phyloP scores from a whole-genome alignment of 1,140 invertebrate species.

The Drosophila obscura region DNA sequence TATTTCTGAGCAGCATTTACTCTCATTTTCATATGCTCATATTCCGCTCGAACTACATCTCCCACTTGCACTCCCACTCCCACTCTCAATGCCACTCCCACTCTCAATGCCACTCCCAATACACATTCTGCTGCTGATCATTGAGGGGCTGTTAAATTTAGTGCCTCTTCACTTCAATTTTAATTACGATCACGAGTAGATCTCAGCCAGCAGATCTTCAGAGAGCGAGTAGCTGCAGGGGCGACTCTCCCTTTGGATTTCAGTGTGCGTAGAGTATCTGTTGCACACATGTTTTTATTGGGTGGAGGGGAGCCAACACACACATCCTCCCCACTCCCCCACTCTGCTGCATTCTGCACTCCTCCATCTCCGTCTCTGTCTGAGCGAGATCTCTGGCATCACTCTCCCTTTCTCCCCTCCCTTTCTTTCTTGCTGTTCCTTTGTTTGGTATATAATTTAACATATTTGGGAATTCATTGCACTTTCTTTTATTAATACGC shows the following conservation, averaged over 20 bases:
- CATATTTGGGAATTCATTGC: constrained; percentile 82
- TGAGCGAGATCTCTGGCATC: neutral
- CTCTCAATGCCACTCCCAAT: neutral
- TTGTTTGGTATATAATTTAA: constrained; percentile 81
- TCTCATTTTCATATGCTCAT: too few relatives aligned
- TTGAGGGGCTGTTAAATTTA: constrained; percentile 79
- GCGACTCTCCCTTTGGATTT: constrained; percentile 13
- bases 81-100: too few relatives aligned
- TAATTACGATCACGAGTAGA: constrained; percentile 64
- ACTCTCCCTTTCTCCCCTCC: neutral
- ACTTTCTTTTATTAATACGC: constrained; percentile 82
- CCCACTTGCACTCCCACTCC: too few relatives aligned
- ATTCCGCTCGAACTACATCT: too few relatives aligned
- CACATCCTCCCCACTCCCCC: neutral
- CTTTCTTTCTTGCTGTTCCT: constrained; percentile 34
- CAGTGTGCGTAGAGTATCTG: constrained; percentile 46
- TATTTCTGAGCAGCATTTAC: too few relatives aligned
- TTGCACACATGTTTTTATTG: constrained; percentile 71
- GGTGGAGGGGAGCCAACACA: constrained; percentile 7
- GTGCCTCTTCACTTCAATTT: constrained; percentile 78
- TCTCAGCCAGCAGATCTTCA: constrained; percentile 18
- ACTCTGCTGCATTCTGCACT: neutral
- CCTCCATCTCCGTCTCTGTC: neutral
- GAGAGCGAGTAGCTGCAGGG: neutral
- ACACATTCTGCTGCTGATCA: constrained; percentile 24